phyloP scores from a whole-genome alignment of 1,140 invertebrate species.

The Hyles euphorbiae region DNA sequence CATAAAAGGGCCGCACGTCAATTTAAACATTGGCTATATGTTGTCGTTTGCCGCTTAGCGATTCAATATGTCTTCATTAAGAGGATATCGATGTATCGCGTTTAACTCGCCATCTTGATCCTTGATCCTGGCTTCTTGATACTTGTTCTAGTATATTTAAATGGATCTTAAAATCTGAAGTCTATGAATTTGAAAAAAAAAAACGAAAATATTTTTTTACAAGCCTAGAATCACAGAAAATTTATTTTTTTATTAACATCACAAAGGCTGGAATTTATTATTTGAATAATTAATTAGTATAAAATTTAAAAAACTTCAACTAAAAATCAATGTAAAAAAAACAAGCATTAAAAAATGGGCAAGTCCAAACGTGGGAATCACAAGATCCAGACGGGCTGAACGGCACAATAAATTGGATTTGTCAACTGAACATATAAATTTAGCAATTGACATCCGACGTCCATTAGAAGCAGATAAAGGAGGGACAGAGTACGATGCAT shows the following conservation, averaged over 20 bases:
- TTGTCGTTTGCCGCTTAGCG: conserved; percentile 62
- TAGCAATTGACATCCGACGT: conserved; percentile 42
- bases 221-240: too few relatives aligned
- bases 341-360: too few relatives aligned
- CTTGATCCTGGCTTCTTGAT: conserved; percentile 30
- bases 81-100: conserved; percentile 64
- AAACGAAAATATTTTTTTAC: too few relatives aligned
- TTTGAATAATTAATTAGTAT: too few relatives aligned
- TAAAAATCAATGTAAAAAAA: too few relatives aligned
- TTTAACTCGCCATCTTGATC: conserved; percentile 62
- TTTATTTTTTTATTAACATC: too few relatives aligned
- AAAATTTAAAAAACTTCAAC: too few relatives aligned
- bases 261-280: too few relatives aligned
- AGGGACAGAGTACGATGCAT: conserved; percentile 13
- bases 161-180: too few relatives aligned
- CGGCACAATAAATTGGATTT: conserved; percentile 51
- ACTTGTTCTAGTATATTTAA: too few relatives aligned
- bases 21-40: conserved; percentile 69
- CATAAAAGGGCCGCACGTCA: conserved; percentile 66
- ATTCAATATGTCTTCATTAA: conserved; percentile 73
- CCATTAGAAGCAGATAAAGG: conserved; percentile 38
- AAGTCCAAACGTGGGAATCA: conserved; percentile 25
- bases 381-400: too few relatives aligned
- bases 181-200: too few relatives aligned
- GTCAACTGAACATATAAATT: conserved; percentile 41